phyloP scores from a whole-genome alignment of 1,140 invertebrate species.

The Apocrypta bakeri region DNA sequence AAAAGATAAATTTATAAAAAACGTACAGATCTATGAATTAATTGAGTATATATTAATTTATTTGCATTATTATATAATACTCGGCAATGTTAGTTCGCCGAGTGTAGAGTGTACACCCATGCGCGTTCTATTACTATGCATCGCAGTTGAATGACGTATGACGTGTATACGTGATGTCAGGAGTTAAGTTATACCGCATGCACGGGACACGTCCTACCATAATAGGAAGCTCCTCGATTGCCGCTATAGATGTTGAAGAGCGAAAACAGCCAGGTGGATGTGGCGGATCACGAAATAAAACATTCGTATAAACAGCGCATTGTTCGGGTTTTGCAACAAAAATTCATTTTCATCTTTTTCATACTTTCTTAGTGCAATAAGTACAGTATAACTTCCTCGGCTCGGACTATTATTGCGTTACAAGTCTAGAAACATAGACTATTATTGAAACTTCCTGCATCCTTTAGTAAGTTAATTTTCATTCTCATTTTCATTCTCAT shows the following conservation, averaged over 20 bases:
- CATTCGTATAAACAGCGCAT: constrained; percentile 8
- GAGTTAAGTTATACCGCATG: no score
- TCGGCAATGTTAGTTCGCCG: no score
- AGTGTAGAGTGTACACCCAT: constrained; percentile 10
- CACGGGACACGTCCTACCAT: constrained; percentile 28
- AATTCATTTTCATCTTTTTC: no score
- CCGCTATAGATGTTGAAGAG: neutral
- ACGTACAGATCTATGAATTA: neutral
- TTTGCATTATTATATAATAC: neutral
- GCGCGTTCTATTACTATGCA: neutral
- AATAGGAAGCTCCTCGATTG: constrained; percentile 45
- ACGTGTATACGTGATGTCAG: constrained; percentile 40
- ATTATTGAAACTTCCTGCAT: no score
- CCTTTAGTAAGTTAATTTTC: no score
- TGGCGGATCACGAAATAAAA: constrained; percentile 20
- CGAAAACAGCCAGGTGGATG: neutral
- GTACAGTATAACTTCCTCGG: no score
- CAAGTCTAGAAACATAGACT: no score
- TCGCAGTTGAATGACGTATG: constrained; percentile 41
- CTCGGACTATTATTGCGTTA: no score
- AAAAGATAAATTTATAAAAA: constrained; percentile 31
- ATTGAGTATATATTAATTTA: neutral
- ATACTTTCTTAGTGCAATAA: no score
- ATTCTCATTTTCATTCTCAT: no score
- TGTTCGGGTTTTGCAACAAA: neutral